Conservation (phyloP, 1,140 invertebrate species). For the Bombus sibiricus region DNA sequence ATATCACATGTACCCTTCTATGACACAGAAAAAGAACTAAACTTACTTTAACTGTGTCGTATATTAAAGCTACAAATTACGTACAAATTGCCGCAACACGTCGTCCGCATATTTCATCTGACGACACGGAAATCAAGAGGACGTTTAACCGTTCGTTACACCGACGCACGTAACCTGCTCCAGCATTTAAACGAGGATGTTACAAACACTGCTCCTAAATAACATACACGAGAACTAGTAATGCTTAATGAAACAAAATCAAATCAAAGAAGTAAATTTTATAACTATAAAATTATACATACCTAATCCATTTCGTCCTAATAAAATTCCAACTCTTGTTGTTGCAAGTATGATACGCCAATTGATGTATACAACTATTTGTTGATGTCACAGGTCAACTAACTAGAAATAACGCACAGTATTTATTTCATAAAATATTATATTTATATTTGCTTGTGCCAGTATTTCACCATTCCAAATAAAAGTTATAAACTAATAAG, state of each 20-base stretch:
- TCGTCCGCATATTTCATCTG: slow-evolving; percentile 21
- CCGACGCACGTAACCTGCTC: background rate
- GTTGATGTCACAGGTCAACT: background rate
- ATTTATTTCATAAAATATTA: background rate
- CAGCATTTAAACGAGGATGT: background rate
- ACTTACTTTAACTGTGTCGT: background rate
- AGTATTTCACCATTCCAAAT: background rate
- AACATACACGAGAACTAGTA: background rate
- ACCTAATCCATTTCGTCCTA: background rate
- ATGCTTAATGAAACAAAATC: background rate
- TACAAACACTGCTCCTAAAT: background rate
- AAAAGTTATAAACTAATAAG: background rate
- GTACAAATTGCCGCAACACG: slow-evolving; percentile 17
- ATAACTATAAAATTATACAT: background rate
- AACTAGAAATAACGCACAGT: background rate
- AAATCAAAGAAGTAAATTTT: background rate
- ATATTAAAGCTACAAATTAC: background rate
- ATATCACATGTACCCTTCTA: background rate
- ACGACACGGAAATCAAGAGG: slow-evolving; percentile 16
- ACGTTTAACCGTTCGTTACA: slow-evolving; percentile 14
- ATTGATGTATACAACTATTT: too few relatives aligned
- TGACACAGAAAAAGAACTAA: background rate
- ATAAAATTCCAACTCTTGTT: background rate
- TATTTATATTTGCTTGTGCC: background rate
- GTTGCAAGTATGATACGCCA: too few relatives aligned